A percentile compares a stretch with the other conserved stretches of the same genome.
These are phyloP conservation scores for Mythimna vitellina DNA, from an alignment of 2,888 invertebrate species.

Conservation along the genomic window DNA sequence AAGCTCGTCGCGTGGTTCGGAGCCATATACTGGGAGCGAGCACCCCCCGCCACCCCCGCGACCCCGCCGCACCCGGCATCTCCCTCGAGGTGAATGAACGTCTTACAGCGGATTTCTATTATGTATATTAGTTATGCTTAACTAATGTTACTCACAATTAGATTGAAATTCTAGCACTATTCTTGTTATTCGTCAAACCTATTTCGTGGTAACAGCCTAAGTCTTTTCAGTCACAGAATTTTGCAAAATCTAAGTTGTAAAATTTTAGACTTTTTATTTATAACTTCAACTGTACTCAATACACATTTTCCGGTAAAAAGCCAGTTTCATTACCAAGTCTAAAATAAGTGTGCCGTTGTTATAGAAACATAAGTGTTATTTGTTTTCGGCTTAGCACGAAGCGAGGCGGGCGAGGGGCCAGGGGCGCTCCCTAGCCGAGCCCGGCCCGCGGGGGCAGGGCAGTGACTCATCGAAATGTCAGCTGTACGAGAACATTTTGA, in stretches of 20 bases:
- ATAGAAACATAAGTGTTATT: constrained; percentile 47
- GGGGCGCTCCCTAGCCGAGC: constrained; percentile 64
- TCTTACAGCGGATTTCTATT: constrained; percentile 77
- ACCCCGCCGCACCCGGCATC: constrained; percentile 63
- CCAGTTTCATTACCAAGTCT: background rate
- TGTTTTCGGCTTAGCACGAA: constrained; percentile 46
- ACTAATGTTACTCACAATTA: constrained; percentile 55
- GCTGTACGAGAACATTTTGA: constrained; percentile 64
- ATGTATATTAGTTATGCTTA: constrained; percentile 71
- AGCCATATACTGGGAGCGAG: constrained; percentile 58
- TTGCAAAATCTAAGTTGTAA: background rate
- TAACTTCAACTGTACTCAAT: background rate
- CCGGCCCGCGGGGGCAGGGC: constrained; percentile 58
- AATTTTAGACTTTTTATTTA: background rate
- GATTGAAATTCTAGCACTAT: constrained; percentile 28
- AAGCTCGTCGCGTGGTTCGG: constrained; percentile 68
- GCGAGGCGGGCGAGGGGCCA: constrained; percentile 46
- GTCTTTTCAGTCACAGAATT: background rate
- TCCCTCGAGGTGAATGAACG: constrained; percentile 82
- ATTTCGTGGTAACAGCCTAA: background rate
- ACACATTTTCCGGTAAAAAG: background rate
- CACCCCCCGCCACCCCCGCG: constrained; percentile 43
- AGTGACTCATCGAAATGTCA: constrained; percentile 75
- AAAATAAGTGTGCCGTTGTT: constrained; percentile 32
- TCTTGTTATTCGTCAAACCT: constrained; percentile 3